Evolutionary conservation across 2,113 vertebrate species (phyloP), one percentile per base, ranked within the genome.

Genomic region (Cinclus mexicanus): DNA sequence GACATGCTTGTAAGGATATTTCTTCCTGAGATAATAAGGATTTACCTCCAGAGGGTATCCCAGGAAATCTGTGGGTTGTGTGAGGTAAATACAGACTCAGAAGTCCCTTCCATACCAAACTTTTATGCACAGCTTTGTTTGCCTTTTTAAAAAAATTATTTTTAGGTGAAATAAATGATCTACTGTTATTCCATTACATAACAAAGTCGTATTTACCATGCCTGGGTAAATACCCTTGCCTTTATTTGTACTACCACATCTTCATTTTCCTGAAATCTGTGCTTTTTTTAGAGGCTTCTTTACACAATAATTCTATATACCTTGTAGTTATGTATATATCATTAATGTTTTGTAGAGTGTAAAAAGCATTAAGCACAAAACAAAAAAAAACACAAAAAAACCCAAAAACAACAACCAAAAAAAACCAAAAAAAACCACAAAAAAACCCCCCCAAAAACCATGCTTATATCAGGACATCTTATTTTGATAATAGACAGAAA

Each of bases 21-120:
- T 68, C 46, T 76, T 37, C 37, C 31, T 47, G n/a, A 68, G 16
- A 76, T 85, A 93, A 94, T 41, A 8, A 31, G 17, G 26, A 60
- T 41, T n/a, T 12, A 47, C 7, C 26, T 52, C 23, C 26, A 68
- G 25, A 77, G 5, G 2, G 1, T 47, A 44, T 42, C 19, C n/a
- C 3, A 3, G 65, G 37, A 91, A 72, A n/a, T 14, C 26, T 46
- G 28, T 1, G 1, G 11, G 6, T 42, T 75, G 6, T 0, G 0
- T 59, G 67, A 72, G 12, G 8, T 25, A 77, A 37, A 50, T 46
- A 25, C 0, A 2, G 24, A 37, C 3, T 63, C 52, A 31, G n/a
- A 83, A 65, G 16, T 4, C 25, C 25, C 12, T 90, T 91, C 31
- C 33, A 23, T 52, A 46, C 1, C 5, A 47, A 44, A 8, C 28